Evolutionary conservation across 2,113 vertebrate species (phyloP).

Genomic region (Sitta europaea): DNA sequence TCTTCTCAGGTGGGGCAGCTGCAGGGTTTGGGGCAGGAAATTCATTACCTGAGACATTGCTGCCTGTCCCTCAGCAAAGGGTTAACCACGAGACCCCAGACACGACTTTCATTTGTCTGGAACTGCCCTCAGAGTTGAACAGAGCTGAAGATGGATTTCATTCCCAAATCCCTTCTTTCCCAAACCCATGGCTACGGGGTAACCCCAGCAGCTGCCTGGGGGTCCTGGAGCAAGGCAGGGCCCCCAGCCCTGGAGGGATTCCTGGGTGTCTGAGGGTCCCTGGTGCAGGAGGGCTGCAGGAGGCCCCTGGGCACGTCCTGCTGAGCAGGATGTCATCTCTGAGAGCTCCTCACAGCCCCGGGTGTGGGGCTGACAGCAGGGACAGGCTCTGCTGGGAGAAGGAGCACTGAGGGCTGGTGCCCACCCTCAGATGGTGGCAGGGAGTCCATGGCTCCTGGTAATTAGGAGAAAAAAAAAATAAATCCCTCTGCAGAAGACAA

Average conservation of each 20-base stretch:
- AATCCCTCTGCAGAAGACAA: constrained; percentile 8
- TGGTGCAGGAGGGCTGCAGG: neutral
- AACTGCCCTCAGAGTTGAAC: neutral
- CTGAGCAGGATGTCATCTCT: rapidly evolving
- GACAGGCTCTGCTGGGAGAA: neutral
- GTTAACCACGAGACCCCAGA: neutral
- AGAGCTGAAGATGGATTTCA: neutral
- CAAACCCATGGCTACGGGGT: rapidly evolving
- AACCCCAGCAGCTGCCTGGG: neutral
- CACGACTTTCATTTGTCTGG: neutral
- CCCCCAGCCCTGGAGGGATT: rapidly evolving
- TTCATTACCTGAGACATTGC: neutral
- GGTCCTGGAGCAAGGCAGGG: neutral
- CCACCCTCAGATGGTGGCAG: neutral
- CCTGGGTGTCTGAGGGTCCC: neutral
- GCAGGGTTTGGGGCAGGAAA: rapidly evolving
- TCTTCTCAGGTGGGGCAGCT: neutral
- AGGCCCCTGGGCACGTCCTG: neutral
- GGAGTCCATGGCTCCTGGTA: neutral
- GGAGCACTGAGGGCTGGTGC: neutral
- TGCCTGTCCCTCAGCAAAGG: neutral
- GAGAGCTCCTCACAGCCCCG: rapidly evolving
- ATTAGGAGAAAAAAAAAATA: neutral
- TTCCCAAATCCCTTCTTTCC: neutral
- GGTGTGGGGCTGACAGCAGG: neutral